A percentile compares a stretch with the other conserved stretches of the same genome.
Evolutionary conservation across 2,797 vertebrate species (phyloP).

Genomic region (Alexandromys oeconomus): DNA sequence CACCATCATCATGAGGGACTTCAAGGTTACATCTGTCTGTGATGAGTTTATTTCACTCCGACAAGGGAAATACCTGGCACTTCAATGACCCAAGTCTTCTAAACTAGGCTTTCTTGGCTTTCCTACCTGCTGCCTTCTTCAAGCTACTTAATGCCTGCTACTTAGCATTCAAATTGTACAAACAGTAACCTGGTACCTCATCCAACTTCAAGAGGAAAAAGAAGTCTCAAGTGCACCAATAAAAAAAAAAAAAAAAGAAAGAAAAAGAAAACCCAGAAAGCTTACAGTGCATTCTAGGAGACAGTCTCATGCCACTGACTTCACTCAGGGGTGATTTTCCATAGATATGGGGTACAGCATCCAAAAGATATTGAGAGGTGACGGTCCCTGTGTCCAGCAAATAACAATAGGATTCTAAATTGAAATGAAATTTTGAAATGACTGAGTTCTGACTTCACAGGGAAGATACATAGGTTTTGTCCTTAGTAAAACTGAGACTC

Average conservation of each 20-base stretch:
- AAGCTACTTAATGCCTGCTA: background rate
- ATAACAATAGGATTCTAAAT: background rate
- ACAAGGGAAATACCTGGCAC: slow-evolving; percentile 22
- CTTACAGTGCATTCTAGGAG: background rate
- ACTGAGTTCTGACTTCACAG: background rate
- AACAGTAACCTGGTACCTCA: background rate
- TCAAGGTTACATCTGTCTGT: fast-evolving
- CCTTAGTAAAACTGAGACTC: background rate
- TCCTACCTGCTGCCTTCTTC: background rate
- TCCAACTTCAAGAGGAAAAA: fast-evolving
- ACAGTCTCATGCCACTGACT: too few relatives aligned
- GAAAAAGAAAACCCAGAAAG: background rate
- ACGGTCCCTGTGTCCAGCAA: background rate
- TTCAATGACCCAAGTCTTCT: background rate
- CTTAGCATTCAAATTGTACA: background rate
- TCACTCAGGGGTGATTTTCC: background rate
- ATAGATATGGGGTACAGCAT: background rate
- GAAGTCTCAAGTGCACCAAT: background rate
- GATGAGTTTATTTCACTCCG: slow-evolving; percentile 4
- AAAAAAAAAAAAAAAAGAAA: background rate
- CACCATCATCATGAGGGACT: background rate
- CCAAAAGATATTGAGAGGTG: background rate
- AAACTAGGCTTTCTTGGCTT: background rate
- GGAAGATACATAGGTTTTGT: background rate
- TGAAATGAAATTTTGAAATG: background rate